Conservation (phyloP, 2,888 invertebrate genomes). For the Ophion costatus region DNA sequence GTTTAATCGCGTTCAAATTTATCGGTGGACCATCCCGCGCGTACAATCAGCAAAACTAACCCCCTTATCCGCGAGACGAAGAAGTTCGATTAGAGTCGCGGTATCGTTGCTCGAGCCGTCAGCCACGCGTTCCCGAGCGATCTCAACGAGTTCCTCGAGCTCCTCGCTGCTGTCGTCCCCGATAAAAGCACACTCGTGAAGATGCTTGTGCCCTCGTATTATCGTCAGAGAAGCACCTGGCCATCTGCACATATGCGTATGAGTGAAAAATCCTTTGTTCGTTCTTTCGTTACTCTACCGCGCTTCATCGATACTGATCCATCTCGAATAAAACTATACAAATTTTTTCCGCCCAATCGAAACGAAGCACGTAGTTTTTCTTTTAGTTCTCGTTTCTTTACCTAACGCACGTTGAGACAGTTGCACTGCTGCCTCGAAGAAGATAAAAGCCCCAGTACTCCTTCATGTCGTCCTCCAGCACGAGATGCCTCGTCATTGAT, state of each 20-base stretch:
- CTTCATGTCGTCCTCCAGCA: constrained; percentile 91
- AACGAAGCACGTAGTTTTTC: too few species aligned
- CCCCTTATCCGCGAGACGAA: constrained; percentile 8
- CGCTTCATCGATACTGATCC: neutral
- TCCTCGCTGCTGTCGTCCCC: constrained; percentile 93
- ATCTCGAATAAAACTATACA: neutral
- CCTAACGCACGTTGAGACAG: constrained; percentile 91
- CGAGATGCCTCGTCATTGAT: constrained; percentile 89
- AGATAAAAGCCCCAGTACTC: constrained; percentile 94
- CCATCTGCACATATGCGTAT: constrained; percentile 85
- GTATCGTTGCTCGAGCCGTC: constrained; percentile 36
- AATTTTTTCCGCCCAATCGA: too few species aligned
- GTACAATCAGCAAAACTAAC: neutral
- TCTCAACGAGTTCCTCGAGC: constrained; percentile 87
- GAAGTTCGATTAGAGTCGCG: constrained; percentile 23
- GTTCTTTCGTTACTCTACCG: too few species aligned
- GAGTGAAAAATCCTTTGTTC: neutral
- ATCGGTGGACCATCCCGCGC: neutral
- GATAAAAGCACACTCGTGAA: constrained; percentile 92
- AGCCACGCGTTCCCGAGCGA: constrained; percentile 82
- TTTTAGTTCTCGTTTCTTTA: constrained; percentile 75
- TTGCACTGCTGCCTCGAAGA: constrained; percentile 89
- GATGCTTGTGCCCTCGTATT: constrained; percentile 90
- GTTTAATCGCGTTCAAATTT: too few species aligned
- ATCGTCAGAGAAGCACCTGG: constrained; percentile 91